Evolutionary conservation across 1,140 invertebrate genomes (phyloP), one percentile per base, ranked within the genome.

Genomic region (Conus betulinus): DNA sequence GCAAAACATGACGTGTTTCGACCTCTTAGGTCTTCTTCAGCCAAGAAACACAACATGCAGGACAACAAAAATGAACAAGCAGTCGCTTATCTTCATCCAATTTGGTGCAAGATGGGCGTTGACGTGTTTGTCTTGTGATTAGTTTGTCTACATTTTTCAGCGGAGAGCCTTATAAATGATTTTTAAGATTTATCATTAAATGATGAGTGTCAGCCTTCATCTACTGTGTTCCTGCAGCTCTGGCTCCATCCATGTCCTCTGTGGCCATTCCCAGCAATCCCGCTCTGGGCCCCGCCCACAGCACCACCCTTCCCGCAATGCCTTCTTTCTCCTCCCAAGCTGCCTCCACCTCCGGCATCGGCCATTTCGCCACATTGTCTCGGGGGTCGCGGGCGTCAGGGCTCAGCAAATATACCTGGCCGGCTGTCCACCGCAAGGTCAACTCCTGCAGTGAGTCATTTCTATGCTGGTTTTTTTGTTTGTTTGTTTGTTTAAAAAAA

Each of bases 401-500:
- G 67, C 76, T 88, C 82, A 87, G 88, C 88, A 89, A 89, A 87
- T 87, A 88, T 79, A 82, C 85, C 52, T 89, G 90, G 89, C 79
- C 88, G 60, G 23, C 67, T 8, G 55, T 85, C 57, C 89, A 91
- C 39, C 89, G 91, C 27, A 92, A 90, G 78, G 90, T 90, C 83
- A 85, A 91, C 25, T 93, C 92, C 4, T 93, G 91, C 82, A 91
- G 93, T 93, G 89, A 93, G 91, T 92, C 39, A 51, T 7, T 85
- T 52, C 67, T 87, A 82, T 15, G 23, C 17, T 13, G 17, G n/a
- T 74, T 23, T 5, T n/a, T 84, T 23, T 63, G 13, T 55, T 84
- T 15, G 4, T 84, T 74, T 60, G 7, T 76, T 20, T 63, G 1
- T 11, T 11, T 13, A 63, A 63, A 57, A 13, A 13, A 13, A 57